Evolutionary conservation across 2,113 vertebrate species (phyloP).

Genomic region (Illadopsis cleaveri): DNA sequence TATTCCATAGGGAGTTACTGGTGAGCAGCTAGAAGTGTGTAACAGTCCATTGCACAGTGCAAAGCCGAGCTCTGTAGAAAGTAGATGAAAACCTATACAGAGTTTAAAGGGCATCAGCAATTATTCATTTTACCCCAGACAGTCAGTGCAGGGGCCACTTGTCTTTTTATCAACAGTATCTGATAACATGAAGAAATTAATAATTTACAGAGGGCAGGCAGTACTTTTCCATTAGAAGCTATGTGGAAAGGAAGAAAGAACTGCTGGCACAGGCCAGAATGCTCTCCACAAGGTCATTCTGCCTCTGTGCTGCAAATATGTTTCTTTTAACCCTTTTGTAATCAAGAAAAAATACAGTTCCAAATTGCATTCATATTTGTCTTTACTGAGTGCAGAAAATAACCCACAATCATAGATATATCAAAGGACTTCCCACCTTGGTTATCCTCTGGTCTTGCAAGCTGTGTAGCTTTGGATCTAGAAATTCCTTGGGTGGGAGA

Average conservation of each 20-base stretch:
- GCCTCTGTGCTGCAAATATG: conserved; percentile 1
- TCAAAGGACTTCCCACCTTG: neutral
- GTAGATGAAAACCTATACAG: conserved; percentile 64
- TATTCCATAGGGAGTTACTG: conserved; percentile 54
- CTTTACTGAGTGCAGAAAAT: neutral
- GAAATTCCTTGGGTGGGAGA: neutral
- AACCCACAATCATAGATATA: neutral
- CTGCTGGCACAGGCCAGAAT: conserved; percentile 39
- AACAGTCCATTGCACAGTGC: conserved; percentile 55
- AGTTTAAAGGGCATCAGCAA: conserved; percentile 61
- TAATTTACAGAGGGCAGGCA: conserved; percentile 74
- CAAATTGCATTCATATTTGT: neutral
- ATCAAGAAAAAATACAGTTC: neutral
- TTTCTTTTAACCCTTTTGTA: conserved; percentile 59
- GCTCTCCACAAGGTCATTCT: conserved; percentile 57
- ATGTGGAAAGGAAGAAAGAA: conserved; percentile 28
- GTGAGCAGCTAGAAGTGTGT: conserved; percentile 35
- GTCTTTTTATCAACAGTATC: conserved; percentile 70
- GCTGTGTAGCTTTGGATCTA: neutral
- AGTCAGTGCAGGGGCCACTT: conserved; percentile 56
- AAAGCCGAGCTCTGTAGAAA: conserved; percentile 11
- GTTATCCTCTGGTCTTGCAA: neutral
- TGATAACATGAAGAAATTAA: conserved; percentile 76
- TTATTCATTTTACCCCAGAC: conserved; percentile 59
- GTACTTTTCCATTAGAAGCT: conserved; percentile 69